Evolutionary conservation across 2,888 invertebrate genomes (phyloP).

Genomic region (Drosophila tanythrix): DNA sequence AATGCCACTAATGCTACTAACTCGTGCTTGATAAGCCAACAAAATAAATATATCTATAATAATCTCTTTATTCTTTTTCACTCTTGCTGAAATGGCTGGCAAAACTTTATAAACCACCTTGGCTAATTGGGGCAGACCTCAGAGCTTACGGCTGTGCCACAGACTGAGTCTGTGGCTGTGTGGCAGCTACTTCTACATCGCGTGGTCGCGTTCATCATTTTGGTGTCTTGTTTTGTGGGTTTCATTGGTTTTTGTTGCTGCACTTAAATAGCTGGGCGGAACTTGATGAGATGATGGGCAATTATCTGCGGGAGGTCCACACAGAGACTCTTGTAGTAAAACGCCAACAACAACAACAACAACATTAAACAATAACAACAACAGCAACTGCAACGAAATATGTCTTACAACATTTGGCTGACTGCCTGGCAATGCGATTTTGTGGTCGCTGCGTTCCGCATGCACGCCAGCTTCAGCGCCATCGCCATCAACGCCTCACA

Average conservation of each 20-base stretch:
- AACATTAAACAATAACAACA: conserved; percentile 10
- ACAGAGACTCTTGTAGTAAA: conserved; percentile 46
- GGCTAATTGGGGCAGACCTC: conserved; percentile 26
- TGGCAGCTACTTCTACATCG: conserved; percentile 74
- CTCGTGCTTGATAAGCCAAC: neutral
- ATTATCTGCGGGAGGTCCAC: conserved; percentile 85
- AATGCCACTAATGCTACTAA: neutral
- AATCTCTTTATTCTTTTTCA: neutral
- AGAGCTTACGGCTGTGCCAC: conserved; percentile 22
- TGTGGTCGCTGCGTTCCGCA: conserved; percentile 67
- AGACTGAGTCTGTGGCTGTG: conserved; percentile 27
- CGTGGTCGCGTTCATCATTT: conserved; percentile 79
- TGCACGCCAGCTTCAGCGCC: conserved; percentile 81
- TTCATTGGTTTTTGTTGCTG: conserved; percentile 71
- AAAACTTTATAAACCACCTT: conserved; percentile 18
- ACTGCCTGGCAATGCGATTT: conserved; percentile 63
- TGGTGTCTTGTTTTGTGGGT: conserved; percentile 79
- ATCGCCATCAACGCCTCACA: conserved; percentile 79
- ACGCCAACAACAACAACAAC: conserved; percentile 30
- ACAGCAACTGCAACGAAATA: conserved; percentile 55
- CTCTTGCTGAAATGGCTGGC: neutral
- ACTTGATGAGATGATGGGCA: conserved; percentile 84
- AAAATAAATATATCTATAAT: neutral
- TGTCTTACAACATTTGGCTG: conserved; percentile 73
- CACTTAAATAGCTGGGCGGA: conserved; percentile 84